Conservation (phyloP, 2,113 vertebrate genomes). For the Paralichthys olivaceus region DNA sequence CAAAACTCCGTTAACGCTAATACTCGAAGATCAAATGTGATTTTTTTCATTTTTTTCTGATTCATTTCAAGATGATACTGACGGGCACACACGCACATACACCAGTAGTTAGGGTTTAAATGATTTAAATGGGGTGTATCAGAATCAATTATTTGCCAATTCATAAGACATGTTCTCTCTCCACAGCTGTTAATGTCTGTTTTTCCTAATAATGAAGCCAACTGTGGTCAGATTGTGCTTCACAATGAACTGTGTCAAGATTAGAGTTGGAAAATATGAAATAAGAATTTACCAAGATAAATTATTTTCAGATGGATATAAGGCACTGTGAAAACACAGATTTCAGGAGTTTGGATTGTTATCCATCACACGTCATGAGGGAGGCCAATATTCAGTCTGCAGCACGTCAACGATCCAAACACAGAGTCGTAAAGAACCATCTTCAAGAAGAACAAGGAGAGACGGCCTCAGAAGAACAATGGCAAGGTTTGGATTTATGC, state of each 20-base stretch:
- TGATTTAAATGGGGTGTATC: conserved; percentile 2
- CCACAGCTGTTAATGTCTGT: neutral
- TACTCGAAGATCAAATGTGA: conserved; percentile 7
- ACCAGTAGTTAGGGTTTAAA: neutral
- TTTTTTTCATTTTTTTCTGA: neutral
- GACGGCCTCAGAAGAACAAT: no score
- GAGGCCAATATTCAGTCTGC: neutral
- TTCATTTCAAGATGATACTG: neutral
- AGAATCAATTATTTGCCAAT: neutral
- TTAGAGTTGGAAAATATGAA: neutral
- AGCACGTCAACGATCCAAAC: neutral
- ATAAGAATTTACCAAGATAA: neutral
- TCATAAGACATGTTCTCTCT: neutral
- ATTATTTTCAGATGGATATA: neutral
- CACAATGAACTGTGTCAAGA: neutral
- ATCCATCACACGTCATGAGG: neutral
- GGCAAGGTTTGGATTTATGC: no score
- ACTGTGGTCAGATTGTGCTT: neutral
- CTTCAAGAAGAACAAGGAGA: neutral
- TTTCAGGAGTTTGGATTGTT: neutral
- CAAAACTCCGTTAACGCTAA: neutral
- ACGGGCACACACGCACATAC: neutral
- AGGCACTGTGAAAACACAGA: neutral
- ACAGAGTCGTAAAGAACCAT: neutral
- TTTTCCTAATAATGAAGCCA: neutral